A percentile compares a stretch with the other conserved stretches of the same genome.
These are phyloP conservation scores for Eleutherodactylus coqui DNA, from an alignment of 2,797 vertebrate species.

Conservation along the genomic window DNA sequence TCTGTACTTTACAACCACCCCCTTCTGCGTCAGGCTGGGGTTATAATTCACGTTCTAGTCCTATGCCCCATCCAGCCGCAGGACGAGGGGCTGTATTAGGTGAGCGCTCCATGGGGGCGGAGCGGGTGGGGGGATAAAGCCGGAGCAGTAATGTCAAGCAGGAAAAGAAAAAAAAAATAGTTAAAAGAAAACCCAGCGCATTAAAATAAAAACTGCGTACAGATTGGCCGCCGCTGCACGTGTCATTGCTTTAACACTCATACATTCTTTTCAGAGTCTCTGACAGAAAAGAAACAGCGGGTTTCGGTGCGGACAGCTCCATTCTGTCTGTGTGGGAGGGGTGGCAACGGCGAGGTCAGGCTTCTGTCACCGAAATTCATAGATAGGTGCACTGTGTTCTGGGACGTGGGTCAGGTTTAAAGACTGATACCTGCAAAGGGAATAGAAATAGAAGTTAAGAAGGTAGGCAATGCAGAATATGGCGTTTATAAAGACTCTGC, in stretches of 20 bases:
- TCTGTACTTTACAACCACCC: background rate
- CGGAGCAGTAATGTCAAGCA: constrained; percentile 69
- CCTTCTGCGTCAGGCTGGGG: background rate
- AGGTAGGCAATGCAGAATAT: too few species aligned
- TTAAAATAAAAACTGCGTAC: constrained; percentile 72
- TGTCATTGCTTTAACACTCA: constrained; percentile 70
- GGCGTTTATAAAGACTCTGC: too few species aligned
- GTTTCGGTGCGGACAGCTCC: constrained; percentile 72
- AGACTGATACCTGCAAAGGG: constrained; percentile 90
- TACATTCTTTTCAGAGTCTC: constrained; percentile 72
- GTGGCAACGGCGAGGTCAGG: constrained; percentile 16
- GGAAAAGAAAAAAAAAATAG: constrained; percentile 68
- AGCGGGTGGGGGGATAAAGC: constrained; percentile 9
- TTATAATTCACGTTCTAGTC: background rate
- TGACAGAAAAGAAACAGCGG: constrained; percentile 70
- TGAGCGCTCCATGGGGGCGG: background rate
- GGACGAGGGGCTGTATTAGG: background rate
- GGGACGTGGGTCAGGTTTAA: constrained; percentile 92
- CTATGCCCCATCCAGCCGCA: background rate
- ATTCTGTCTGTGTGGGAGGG: constrained; percentile 71
- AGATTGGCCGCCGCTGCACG: constrained; percentile 70
- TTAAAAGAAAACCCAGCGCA: constrained; percentile 70
- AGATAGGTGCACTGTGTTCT: constrained; percentile 94
- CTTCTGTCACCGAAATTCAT: constrained; percentile 94
- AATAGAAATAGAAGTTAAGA: background rate